Base-by-base conservation (phyloP, 2,888 invertebrate species). In the Drosophila meridiana region DNA sequence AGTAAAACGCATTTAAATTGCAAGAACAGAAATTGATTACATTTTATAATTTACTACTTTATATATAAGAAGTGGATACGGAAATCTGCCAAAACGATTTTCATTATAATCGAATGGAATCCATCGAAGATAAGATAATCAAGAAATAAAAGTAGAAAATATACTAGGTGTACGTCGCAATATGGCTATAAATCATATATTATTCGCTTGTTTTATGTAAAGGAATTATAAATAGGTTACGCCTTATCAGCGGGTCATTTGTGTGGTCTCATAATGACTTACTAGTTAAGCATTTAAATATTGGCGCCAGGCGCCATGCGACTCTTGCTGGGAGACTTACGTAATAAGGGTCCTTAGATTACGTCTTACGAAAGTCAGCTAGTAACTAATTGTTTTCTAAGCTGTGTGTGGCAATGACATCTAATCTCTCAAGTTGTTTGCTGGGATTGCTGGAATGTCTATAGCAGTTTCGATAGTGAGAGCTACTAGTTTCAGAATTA, bases 111-210 rank as follows among this genome's bases (percentile, higher is more conserved):
- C 28, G 9, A 45, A 59, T 53, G 20, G 32, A 68, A 60, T 71
- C 53, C 28, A 50, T 55, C 6, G 47, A 47, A 66, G 76, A 78
- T 80, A 64, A 80, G 76, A 72, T 79, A 82, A 82, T 34, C 48
- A 48, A 30, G 20, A 58, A 63, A 36, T 45, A 43, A 59, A 30
- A 58, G 50, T 42, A 66, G 38, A 52, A 71, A 47, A 32, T 61
- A 26, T 55, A 43, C 34, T 38, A 26, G 45, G 52, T 53, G 6
- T 64, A 61, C 76, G 69, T 66, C 79, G 87, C 68, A 84, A 47
- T 78, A 60, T 40, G 32, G 48, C 56, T 34, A 50, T 45, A 68
- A 65, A 58, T 34, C 40, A 55, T 52, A 26, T 60, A 38, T 48
- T 45, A 50, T 60, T 66, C 55, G 50, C 30, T 38, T 26, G 43